Conservation (phyloP, 1,140 invertebrate species). For the Bombus superbus region DNA sequence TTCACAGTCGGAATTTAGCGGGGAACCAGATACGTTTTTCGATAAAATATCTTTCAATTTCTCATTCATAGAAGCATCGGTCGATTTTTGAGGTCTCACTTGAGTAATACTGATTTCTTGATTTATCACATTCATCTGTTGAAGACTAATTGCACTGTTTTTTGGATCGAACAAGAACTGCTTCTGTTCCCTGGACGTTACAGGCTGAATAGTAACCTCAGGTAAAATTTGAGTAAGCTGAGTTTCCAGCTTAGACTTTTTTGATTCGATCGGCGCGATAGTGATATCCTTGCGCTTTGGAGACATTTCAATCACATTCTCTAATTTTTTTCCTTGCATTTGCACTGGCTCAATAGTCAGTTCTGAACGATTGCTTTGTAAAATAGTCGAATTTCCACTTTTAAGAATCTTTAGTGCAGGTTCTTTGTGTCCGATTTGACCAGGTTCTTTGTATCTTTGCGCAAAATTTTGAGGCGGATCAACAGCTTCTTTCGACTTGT, state of each 20-base stretch:
- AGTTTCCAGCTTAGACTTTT: conserved; percentile 78
- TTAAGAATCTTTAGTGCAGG: conserved; percentile 68
- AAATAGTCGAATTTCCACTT: conserved; percentile 52
- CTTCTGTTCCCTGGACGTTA: conserved; percentile 68
- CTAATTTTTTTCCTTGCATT: conserved; percentile 59
- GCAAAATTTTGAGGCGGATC: conserved; percentile 33
- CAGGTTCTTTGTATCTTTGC: conserved; percentile 63
- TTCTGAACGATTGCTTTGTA: conserved; percentile 68
- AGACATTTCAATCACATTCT: conserved; percentile 55
- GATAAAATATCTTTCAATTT: conserved; percentile 74
- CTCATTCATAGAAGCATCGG: conserved; percentile 64
- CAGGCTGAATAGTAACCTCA: conserved; percentile 79
- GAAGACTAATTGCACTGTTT: conserved; percentile 75
- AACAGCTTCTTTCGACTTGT: conserved; percentile 58
- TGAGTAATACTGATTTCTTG: conserved; percentile 81
- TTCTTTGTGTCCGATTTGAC: conserved; percentile 51
- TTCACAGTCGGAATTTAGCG: conserved; percentile 76
- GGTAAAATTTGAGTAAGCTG: conserved; percentile 77
- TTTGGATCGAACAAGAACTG: conserved; percentile 74
- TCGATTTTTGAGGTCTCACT: conserved; percentile 62
- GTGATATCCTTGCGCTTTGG: conserved; percentile 77
- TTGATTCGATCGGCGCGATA: conserved; percentile 74
- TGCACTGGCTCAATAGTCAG: conserved; percentile 75
- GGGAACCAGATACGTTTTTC: conserved; percentile 66
- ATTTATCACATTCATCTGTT: conserved; percentile 79